Conservation (phyloP, 2,113 vertebrate species). For the Ploceus nigricollis region DNA sequence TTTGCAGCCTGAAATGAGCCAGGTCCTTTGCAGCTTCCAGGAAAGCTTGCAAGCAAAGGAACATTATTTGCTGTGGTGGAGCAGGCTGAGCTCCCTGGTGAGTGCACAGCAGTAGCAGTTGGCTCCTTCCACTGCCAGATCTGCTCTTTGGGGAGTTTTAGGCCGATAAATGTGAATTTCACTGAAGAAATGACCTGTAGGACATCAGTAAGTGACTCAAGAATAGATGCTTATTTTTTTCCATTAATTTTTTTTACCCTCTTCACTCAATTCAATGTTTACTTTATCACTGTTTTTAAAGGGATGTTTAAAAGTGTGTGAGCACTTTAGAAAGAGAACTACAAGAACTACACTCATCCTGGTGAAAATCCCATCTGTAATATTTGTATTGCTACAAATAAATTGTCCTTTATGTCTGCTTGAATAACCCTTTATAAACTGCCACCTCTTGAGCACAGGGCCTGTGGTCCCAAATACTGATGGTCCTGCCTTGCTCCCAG, state of each 20-base stretch:
- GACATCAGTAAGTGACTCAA: background rate
- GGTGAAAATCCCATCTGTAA: background rate
- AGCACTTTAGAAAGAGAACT: background rate
- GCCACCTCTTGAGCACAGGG: background rate
- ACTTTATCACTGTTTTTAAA: background rate
- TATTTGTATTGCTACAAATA: rapidly evolving
- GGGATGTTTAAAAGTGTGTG: background rate
- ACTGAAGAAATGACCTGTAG: background rate
- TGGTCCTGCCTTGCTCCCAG: background rate
- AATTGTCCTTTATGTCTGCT: background rate
- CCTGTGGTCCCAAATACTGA: background rate
- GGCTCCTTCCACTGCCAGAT: background rate
- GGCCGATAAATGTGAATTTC: background rate
- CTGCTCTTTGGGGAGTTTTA: background rate
- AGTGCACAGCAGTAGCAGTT: background rate
- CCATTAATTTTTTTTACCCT: background rate
- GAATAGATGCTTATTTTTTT: background rate
- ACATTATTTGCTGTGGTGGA: background rate
- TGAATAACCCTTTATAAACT: background rate
- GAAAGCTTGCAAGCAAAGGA: background rate
- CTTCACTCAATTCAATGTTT: background rate
- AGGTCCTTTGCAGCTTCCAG: background rate
- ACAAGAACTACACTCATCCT: background rate
- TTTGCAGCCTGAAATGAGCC: background rate
- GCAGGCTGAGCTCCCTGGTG: background rate